Percentiles rank a stretch among this genome's conserved stretches.
Conservation (phyloP, 1,140 invertebrate genomes). For the Carposina sasakii region DNA sequence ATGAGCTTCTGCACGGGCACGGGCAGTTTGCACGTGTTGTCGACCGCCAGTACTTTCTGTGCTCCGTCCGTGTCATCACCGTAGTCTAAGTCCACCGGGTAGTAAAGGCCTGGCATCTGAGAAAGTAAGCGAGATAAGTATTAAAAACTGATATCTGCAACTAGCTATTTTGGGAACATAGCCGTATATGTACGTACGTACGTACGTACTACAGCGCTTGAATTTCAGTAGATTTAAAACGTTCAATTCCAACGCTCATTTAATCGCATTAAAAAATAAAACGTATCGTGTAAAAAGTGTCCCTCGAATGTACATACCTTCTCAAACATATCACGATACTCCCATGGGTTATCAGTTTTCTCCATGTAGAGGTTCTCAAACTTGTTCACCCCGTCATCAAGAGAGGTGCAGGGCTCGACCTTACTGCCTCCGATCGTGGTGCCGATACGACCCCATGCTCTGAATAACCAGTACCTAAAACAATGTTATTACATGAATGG, state of each 20-base stretch:
- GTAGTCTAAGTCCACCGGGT: conserved; percentile 94
- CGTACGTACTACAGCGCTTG: too few species aligned
- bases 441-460: conserved; percentile 96
- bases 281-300: conserved; percentile 7
- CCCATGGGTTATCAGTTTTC: conserved; percentile 90
- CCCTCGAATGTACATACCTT: too few species aligned
- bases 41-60: conserved; percentile 43
- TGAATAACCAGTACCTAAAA: conserved; percentile 86
- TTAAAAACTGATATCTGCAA: too few species aligned
- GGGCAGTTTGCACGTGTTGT: conserved; percentile 79
- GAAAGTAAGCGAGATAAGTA: too few species aligned
- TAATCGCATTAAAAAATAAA: too few species aligned
- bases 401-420: conserved; percentile 73
- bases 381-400: conserved; percentile 75
- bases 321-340: conserved; percentile 78
- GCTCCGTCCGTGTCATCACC: conserved; percentile 68
- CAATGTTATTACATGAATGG: too few species aligned
- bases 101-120: conserved; percentile 83
- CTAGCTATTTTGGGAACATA: too few species aligned
- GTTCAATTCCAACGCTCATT: too few species aligned
- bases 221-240: too few species aligned
- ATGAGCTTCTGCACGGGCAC: conserved; percentile 88
- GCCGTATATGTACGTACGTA: too few species aligned
- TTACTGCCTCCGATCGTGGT: conserved; percentile 92
- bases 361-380: conserved; percentile 86